Base-by-base conservation (phyloP, 2,888 invertebrate species). In the Didymodactylos carnosus region DNA sequence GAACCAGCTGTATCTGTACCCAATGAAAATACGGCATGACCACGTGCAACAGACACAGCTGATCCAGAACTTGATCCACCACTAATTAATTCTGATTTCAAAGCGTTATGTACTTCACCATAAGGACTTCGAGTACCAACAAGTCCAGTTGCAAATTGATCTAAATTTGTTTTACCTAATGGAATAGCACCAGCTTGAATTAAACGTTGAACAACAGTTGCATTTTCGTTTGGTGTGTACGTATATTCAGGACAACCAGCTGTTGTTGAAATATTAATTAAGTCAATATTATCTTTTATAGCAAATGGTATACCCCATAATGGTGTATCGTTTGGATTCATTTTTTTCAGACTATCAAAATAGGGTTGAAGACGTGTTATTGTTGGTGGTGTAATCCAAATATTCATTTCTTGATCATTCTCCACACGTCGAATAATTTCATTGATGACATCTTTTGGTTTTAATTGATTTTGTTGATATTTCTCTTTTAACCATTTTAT, bases 1-100 rank as follows among this genome's bases (percentile, higher is more conserved):
- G 98, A 98, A 1, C 98, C 98, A 3, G 98, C 98, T 0, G 97
- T 95, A 81, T 99, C 98, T 0, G 97, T 95, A 0, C 95, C 95
- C 73, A 99, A 86, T 0, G 40, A 2, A 69, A 41, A 35, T 70
- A 39, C 27, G 11, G 27, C 27, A 11, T 27, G 25, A 49, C 94
- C 93, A 39, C 90, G 86, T 19, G 92, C 90, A 0, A 98, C 97
- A 39, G 95, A 91, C 2, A 92, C 89, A 27, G 95, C 95, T 80
- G 93, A 92, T 0, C 98, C 98, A 3, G 97, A 97, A 13, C 95
- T 95, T 81, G 95, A 95, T 0, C 98, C 98, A 11, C 98, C 98
- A 1, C 23, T 25, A 10, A 49, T 49, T 3, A 11, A 49, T 8
- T 49, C 25, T 23, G 23, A 0, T 25, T 49, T 23, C 10, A 49